phyloP scores from a whole-genome alignment of 1,140 invertebrate species.

The Cotesia chilonis region DNA sequence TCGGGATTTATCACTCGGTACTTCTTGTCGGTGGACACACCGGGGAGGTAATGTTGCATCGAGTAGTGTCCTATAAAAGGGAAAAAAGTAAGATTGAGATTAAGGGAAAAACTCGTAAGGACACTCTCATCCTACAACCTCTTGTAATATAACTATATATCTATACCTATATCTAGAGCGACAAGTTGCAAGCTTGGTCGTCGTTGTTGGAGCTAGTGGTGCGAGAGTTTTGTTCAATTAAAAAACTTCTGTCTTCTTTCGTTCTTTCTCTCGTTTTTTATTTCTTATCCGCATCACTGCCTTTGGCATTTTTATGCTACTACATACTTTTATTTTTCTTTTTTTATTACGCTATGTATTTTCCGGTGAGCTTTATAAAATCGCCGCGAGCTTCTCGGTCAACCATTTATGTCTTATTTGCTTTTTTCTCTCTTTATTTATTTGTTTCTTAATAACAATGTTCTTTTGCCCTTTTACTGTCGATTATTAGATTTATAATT shows the following conservation, averaged over 20 bases:
- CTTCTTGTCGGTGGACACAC: slow-evolving; percentile 44
- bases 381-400: too few species aligned
- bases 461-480: too few species aligned
- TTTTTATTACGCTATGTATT: too few species aligned
- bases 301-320: slow-evolving; percentile 11
- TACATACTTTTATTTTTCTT: too few species aligned
- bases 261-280: neutral
- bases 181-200: neutral
- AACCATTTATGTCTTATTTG: too few species aligned
- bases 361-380: too few species aligned
- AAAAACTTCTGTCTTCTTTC: slow-evolving; percentile 12
- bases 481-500: too few species aligned
- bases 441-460: too few species aligned
- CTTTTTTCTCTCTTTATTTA: too few species aligned
- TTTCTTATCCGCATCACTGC: neutral
- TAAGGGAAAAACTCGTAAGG: neutral
- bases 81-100: neutral
- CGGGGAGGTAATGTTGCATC: too few species aligned
- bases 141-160: neutral
- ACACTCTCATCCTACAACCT: too few species aligned
- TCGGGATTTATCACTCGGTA: slow-evolving; percentile 57
- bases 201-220: neutral
- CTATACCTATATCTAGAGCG: neutral
- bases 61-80: neutral
- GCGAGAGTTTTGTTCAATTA: neutral